Base-by-base conservation (phyloP, 2,113 vertebrate genomes). In the Rhinoderma darwinii region DNA sequence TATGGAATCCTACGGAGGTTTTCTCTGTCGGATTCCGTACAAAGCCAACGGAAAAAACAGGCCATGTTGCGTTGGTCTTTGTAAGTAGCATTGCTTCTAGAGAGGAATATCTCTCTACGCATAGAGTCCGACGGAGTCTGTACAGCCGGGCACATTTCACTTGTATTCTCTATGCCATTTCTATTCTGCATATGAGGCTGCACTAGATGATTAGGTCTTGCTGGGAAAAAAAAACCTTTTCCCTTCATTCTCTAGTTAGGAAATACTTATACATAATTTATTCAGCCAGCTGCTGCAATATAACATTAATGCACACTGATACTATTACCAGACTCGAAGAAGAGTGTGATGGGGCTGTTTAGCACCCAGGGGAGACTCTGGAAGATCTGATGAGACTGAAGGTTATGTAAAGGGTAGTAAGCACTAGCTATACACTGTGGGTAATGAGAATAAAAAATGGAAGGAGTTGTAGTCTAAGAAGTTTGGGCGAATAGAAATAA, bases 231-330 rank as follows among this genome's bases (percentile, higher is more conserved):
- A 82, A 56, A 86, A 83, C 68, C 74, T 47, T 0, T 76, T 89
- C 88, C 87, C 88, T 90, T 82, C 72, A 25, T 88, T 89, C 84
- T 88, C 18, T 0, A 82, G 86, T 82, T 82, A 27, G 32, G 88
- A 90, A 91, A 83, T 54, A 80, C 82, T 81, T 90, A 91, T 93
- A 88, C 89, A 92, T 93, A 91, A 93, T 93, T 93, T 89, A 92
- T 93, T 82, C 88, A 77, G 17, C 86, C 87, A 91, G 90, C 89
- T 93, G 91, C 90, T 0, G 0, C 20, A 3, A 66, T 80, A 68
- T 66, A 82, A 82, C 85, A 88, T 80, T 86, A 91, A 89, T 89
- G 89, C 79, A 37, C 27, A 1, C 9, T 30, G 51, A 74, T 91
- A 89, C 7, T 0, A 87, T 92, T 89, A 89, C 90, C 83, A 86